These are phyloP conservation scores for Leucophora obtusa DNA, from an alignment of 2,888 invertebrate genomes.

Conservation along the genomic window DNA sequence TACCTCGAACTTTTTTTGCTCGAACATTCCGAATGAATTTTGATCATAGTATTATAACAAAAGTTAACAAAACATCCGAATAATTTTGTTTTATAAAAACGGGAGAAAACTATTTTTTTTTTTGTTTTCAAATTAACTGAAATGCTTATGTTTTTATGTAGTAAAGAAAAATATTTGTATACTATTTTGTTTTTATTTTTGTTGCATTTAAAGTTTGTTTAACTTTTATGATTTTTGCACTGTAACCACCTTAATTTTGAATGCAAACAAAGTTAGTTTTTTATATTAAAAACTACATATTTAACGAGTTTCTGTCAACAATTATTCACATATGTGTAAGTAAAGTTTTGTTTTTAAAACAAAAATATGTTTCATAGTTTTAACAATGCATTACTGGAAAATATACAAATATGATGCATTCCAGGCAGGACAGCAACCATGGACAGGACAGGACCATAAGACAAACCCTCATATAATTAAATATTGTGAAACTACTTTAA, in stretches of 20 bases:
- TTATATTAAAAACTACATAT: conserved; percentile 28
- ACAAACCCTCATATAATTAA: too few relatives aligned
- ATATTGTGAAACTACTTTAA: too few relatives aligned
- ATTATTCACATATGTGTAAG: conserved; percentile 36
- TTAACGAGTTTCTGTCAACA: conserved; percentile 56
- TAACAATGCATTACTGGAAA: neutral
- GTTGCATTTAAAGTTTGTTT: neutral
- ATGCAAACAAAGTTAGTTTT: neutral
- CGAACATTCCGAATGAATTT: too few relatives aligned
- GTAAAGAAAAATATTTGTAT: too few relatives aligned
- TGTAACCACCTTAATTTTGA: neutral
- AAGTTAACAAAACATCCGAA: too few relatives aligned
- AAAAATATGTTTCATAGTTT: neutral
- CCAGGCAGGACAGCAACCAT: too few relatives aligned
- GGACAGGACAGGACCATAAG: too few relatives aligned
- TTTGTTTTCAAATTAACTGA: neutral
- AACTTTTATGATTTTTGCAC: neutral
- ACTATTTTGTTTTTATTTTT: neutral
- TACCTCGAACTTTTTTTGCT: too few relatives aligned
- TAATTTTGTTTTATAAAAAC: too few relatives aligned
- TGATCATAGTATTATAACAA: too few relatives aligned
- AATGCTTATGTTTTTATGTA: neutral
- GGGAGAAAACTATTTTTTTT: too few relatives aligned
- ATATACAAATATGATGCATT: too few relatives aligned
- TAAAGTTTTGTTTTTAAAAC: conserved; percentile 25